Evolutionary conservation across 2,888 invertebrate genomes (phyloP).

Genomic region (Argynnis bischoffii): DNA sequence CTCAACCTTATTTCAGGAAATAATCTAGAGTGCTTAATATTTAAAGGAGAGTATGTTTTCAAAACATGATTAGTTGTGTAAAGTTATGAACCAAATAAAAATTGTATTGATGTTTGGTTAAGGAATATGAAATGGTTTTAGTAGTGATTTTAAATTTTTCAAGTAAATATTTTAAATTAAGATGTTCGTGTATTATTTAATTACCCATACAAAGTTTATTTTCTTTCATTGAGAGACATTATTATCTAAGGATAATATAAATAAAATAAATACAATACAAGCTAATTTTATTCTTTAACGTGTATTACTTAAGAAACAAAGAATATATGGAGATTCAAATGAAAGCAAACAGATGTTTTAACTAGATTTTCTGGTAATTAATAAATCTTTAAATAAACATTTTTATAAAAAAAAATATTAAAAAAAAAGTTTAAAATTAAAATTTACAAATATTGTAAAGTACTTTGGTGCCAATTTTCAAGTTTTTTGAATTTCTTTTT

Average conservation of each 20-base stretch:
- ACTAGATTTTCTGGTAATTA: too few relatives aligned
- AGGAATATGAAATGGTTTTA: constrained; percentile 51
- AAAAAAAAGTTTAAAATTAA: too few relatives aligned
- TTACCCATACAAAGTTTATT: too few relatives aligned
- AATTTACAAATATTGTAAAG: too few relatives aligned
- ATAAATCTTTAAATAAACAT: too few relatives aligned
- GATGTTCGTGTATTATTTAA: constrained; percentile 27
- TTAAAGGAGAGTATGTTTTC: constrained; percentile 59
- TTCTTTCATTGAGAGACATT: too few relatives aligned
- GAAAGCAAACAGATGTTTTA: neutral
- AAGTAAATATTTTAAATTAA: constrained; percentile 60
- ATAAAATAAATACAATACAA: neutral
- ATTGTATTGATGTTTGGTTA: constrained; percentile 56
- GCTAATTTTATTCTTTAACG: too few relatives aligned
- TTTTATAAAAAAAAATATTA: too few relatives aligned
- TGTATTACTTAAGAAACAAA: too few relatives aligned
- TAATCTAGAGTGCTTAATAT: constrained; percentile 53
- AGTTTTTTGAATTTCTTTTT: too few relatives aligned
- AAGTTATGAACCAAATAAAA: constrained; percentile 62
- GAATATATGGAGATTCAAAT: neutral
- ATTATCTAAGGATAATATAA: neutral
- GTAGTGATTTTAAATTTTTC: constrained; percentile 73
- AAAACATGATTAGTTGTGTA: constrained; percentile 67
- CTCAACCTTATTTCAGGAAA: constrained; percentile 23
- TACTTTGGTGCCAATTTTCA: too few relatives aligned